phyloP scores from a whole-genome alignment of 2,113 vertebrate species.

The Anas platyrhynchos region DNA sequence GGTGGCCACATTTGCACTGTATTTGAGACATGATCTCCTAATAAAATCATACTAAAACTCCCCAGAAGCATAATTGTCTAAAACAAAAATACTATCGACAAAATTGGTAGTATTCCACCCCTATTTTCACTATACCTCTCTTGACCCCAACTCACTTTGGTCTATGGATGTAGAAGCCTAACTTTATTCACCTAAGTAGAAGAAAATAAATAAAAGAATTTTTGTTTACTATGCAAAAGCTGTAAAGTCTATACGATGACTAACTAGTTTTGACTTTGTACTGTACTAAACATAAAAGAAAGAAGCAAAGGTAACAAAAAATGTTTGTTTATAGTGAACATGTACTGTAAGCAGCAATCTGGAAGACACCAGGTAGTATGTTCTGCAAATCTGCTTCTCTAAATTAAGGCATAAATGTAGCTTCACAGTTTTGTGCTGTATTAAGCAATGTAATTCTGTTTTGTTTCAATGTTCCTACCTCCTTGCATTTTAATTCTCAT shows the following conservation, averaged over 20 bases:
- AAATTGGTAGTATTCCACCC: not conserved
- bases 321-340: not conserved
- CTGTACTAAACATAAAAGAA: not conserved
- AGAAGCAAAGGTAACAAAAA: not conserved
- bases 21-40: not conserved
- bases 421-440: not conserved
- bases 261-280: not conserved
- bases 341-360: not conserved
- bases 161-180: not conserved
- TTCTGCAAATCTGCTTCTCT: not conserved
- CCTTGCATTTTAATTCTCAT: conserved; percentile 11
- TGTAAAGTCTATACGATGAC: not conserved
- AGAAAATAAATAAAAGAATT: not conserved
- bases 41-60: not conserved
- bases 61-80: not conserved
- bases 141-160: not conserved
- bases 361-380: not conserved
- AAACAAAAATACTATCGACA: not conserved
- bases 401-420: not conserved
- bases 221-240: not conserved
- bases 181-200: not conserved
- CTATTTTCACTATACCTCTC: not conserved
- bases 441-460: not conserved
- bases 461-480: not conserved
- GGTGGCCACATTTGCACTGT: not conserved